Conservation (phyloP, 2,113 vertebrate genomes). For the Epinephelus lanceolatus region DNA sequence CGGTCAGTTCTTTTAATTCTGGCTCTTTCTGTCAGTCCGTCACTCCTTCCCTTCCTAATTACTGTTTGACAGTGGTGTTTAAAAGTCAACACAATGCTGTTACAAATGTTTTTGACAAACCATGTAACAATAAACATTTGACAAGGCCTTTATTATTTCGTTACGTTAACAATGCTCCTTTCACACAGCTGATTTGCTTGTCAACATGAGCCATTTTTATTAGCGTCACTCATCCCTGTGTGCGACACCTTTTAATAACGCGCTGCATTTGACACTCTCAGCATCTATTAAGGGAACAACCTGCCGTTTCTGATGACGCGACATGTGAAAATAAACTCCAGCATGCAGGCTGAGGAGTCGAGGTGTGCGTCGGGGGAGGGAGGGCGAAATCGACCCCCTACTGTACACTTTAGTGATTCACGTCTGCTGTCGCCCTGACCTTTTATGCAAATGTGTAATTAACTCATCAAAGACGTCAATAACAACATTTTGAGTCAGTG, state of each 20-base stretch:
- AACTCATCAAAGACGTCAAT: conserved; percentile 66
- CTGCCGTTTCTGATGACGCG: conserved; percentile 29
- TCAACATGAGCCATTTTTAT: neutral
- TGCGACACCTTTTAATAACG: conserved; percentile 10
- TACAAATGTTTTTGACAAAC: neutral
- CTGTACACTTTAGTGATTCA: conserved; percentile 62
- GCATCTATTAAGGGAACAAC: conserved; percentile 31
- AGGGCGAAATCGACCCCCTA: conserved; percentile 32
- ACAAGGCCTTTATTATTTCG: neutral
- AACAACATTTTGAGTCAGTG: conserved; percentile 51
- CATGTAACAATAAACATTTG: neutral
- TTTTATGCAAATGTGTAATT: conserved; percentile 59
- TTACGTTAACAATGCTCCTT: neutral
- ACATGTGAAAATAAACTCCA: conserved; percentile 23
- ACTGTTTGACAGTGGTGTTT: neutral
- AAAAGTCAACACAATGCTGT: neutral
- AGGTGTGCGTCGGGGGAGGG: neutral
- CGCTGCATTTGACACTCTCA: conserved; percentile 8
- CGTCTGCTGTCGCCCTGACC: conserved; percentile 43
- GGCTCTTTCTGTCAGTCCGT: no score
- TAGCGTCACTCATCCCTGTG: neutral
- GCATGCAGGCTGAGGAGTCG: conserved; percentile 2
- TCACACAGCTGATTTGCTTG: neutral
- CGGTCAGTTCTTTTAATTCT: conserved; percentile 18
- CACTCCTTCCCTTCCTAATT: no score